These are phyloP conservation scores for Vulpes vulpes DNA, from an alignment of 2,113 vertebrate genomes.

Conservation along the genomic window DNA sequence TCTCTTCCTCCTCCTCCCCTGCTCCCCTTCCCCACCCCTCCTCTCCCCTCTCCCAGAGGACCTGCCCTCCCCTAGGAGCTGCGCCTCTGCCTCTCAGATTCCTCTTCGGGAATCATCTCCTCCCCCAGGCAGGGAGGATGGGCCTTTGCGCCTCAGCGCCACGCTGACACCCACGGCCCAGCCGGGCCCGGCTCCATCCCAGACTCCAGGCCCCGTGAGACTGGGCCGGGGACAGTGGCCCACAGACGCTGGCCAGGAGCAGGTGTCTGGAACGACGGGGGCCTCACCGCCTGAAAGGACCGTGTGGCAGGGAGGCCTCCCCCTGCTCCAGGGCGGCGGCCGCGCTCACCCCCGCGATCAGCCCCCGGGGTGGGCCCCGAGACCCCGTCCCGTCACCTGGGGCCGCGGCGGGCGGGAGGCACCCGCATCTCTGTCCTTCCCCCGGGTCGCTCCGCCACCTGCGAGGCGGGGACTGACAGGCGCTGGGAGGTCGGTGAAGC, in stretches of 20 bases:
- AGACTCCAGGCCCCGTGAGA: neutral
- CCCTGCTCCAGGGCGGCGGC: neutral
- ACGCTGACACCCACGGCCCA: rapidly evolving
- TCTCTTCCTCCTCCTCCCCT: rapidly evolving
- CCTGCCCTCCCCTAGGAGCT: neutral
- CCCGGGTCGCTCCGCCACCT: neutral
- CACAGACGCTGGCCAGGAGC: neutral
- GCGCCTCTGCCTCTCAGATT: neutral
- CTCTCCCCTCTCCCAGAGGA: neutral
- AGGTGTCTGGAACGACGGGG: neutral
- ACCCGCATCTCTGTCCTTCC: neutral
- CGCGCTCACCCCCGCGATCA: neutral
- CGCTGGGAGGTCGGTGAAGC: neutral
- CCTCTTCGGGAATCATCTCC: neutral
- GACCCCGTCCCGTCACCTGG: neutral
- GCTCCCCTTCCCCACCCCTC: rapidly evolving
- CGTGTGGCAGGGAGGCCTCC: neutral
- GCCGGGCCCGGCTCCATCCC: neutral
- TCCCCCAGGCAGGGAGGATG: neutral
- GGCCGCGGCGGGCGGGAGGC: neutral
- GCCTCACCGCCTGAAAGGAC: neutral
- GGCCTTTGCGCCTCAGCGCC: neutral
- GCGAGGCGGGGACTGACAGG: neutral
- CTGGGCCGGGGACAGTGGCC: neutral
- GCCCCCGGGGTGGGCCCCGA: rapidly evolving